phyloP scores from a whole-genome alignment of 2,888 invertebrate species.

The Dynastes tityus region DNA sequence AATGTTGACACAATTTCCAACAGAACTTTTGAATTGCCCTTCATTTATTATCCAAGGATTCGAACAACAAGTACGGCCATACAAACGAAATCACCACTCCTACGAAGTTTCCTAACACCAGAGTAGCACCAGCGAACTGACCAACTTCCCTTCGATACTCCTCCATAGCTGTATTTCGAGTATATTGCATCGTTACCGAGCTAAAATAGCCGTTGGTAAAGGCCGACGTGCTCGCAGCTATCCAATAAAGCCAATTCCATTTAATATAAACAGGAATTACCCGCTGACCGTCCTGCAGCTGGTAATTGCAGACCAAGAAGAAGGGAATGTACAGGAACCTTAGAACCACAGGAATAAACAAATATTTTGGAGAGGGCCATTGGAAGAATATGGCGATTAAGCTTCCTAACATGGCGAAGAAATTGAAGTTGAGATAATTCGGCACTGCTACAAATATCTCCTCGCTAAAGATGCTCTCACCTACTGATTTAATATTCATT shows the following conservation, averaged over 20 bases:
- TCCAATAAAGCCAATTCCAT: no score
- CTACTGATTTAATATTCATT: conserved; percentile 67
- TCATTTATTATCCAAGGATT: no score
- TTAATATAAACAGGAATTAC: no score
- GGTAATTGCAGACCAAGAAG: conserved; percentile 93
- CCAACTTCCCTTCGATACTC: conserved; percentile 91
- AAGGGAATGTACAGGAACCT: conserved; percentile 89
- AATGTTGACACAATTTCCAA: no score
- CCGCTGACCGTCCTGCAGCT: conserved; percentile 54
- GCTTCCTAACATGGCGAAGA: conserved; percentile 94
- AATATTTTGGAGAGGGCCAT: conserved; percentile 86
- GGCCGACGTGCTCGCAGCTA: conserved; percentile 68
- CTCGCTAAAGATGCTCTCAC: no score
- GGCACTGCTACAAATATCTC: conserved; percentile 72
- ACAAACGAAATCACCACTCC: conserved; percentile 86
- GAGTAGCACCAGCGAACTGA: conserved; percentile 95
- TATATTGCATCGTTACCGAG: conserved; percentile 42
- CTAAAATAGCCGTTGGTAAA: conserved; percentile 94
- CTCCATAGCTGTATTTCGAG: conserved; percentile 81
- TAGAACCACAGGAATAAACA: conserved; percentile 80
- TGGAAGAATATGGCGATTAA: conserved; percentile 75
- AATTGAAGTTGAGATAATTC: conserved; percentile 95
- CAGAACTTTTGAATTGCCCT: no score
- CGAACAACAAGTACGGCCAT: conserved; percentile 71
- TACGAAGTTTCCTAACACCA: conserved; percentile 89